These are phyloP conservation scores for Incurvaria masculella DNA, from an alignment of 2,888 invertebrate genomes.

Conservation along the genomic window DNA sequence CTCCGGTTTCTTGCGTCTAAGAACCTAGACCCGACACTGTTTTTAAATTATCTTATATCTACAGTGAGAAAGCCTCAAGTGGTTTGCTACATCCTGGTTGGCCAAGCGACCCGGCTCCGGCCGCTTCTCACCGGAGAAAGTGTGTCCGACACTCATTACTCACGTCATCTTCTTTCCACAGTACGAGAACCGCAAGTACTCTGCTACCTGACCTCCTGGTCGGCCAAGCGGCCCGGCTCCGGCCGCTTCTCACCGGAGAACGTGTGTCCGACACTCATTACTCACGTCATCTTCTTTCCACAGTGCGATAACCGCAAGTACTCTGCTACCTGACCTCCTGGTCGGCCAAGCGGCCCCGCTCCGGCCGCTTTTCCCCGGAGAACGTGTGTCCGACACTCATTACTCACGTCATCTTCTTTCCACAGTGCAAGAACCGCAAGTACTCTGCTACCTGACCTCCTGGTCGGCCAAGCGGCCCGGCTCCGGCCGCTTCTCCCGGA, in stretches of 20 bases:
- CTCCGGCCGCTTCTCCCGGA: slow-evolving; percentile 83
- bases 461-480: slow-evolving; percentile 94
- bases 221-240: slow-evolving; percentile 83
- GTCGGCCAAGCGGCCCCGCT: slow-evolving; percentile 88
- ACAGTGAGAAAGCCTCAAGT: slow-evolving; percentile 81
- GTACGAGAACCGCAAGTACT: slow-evolving; percentile 84
- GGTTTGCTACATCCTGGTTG: slow-evolving; percentile 97
- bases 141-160: slow-evolving; percentile 87
- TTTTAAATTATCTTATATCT: slow-evolving; percentile 20
- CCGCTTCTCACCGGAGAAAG: slow-evolving; percentile 84
- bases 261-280: slow-evolving; percentile 85
- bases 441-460: slow-evolving; percentile 94
- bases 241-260: slow-evolving; percentile 89
- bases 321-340: slow-evolving; percentile 97
- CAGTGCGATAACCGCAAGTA: slow-evolving; percentile 81
- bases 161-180: slow-evolving; percentile 62
- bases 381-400: slow-evolving; percentile 86
- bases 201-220: slow-evolving; percentile 97
- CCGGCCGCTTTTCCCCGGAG: slow-evolving; percentile 85
- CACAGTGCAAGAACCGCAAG: slow-evolving; percentile 78
- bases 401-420: slow-evolving; percentile 83
- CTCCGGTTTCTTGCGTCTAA: no score
- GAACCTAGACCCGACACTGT: no score
- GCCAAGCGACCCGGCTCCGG: slow-evolving; percentile 86
- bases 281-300: slow-evolving; percentile 78